These are phyloP conservation scores for Coracias cyanogaster DNA, from an alignment of 2,797 vertebrate genomes.

Conservation along the genomic window DNA sequence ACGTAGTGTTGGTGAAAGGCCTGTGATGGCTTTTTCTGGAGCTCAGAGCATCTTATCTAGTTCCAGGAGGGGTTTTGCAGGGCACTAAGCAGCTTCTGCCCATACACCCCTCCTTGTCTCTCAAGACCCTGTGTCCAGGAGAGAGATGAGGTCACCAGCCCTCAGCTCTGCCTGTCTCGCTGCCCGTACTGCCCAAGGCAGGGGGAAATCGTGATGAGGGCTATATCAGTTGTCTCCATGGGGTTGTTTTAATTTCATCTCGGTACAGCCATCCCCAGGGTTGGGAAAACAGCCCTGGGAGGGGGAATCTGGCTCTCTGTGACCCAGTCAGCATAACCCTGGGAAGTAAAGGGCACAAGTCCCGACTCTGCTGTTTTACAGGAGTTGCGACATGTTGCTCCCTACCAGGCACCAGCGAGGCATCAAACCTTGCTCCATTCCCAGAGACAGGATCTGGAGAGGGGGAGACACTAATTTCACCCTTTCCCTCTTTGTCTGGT, in stretches of 20 bases:
- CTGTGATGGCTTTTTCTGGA: conserved; percentile 39
- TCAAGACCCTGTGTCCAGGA: background rate
- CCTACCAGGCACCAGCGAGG: background rate
- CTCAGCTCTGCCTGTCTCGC: background rate
- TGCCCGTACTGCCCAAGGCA: background rate
- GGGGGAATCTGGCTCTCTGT: background rate
- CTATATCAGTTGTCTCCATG: background rate
- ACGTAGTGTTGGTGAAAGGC: conserved; percentile 19
- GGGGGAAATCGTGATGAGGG: background rate
- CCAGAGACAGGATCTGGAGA: background rate
- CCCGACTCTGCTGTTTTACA: background rate
- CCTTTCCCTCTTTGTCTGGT: background rate
- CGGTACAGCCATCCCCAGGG: background rate
- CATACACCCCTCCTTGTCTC: background rate
- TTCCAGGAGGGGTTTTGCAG: background rate
- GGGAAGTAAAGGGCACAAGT: background rate
- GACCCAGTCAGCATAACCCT: background rate
- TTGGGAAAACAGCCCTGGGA: background rate
- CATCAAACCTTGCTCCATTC: background rate
- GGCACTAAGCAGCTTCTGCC: background rate
- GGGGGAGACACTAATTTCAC: rapidly evolving
- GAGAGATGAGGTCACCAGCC: background rate
- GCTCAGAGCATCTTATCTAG: background rate
- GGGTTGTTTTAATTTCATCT: background rate
- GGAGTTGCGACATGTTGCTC: background rate